These are phyloP conservation scores for Drosophila siamana DNA, from an alignment of 2,888 invertebrate genomes.

Conservation along the genomic window DNA sequence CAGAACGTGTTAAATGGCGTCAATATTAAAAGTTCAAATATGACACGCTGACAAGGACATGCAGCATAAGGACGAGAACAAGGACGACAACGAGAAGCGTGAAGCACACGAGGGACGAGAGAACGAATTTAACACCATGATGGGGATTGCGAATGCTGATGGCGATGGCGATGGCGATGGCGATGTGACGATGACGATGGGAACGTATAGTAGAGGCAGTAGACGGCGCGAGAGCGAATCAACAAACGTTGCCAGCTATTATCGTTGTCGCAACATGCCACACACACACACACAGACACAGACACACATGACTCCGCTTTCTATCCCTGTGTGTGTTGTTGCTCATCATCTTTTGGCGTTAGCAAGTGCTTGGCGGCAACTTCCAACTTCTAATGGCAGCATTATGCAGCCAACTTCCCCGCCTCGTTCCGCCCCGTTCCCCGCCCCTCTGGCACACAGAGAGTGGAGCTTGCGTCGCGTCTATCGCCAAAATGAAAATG, in stretches of 20 bases:
- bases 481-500: conserved; percentile 72
- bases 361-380: conserved; percentile 79
- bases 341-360: conserved; percentile 79
- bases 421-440: too few species aligned
- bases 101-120: not conserved
- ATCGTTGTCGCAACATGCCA: conserved; percentile 77
- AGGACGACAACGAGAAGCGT: not conserved
- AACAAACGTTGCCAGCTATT: conserved; percentile 76
- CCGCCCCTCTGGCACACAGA: not conserved
- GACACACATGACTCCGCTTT: conserved; percentile 20
- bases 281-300: conserved; percentile 46
- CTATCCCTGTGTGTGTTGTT: conserved; percentile 26
- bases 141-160: conserved; percentile 15
- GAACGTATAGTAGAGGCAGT: conserved; percentile 36
- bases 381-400: conserved; percentile 77
- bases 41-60: conserved; percentile 71
- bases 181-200: conserved; percentile 34
- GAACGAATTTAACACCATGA: not conserved
- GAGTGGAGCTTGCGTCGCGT: not conserved
- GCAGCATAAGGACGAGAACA: not conserved
- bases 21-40: conserved; percentile 81
- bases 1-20: conserved; percentile 79
- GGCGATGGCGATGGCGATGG: conserved; percentile 13
- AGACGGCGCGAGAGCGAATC: conserved; percentile 59
- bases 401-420: conserved; percentile 58